These are phyloP conservation scores for Salminus brasiliensis DNA, from an alignment of 2,113 vertebrate genomes.

Conservation along the genomic window DNA sequence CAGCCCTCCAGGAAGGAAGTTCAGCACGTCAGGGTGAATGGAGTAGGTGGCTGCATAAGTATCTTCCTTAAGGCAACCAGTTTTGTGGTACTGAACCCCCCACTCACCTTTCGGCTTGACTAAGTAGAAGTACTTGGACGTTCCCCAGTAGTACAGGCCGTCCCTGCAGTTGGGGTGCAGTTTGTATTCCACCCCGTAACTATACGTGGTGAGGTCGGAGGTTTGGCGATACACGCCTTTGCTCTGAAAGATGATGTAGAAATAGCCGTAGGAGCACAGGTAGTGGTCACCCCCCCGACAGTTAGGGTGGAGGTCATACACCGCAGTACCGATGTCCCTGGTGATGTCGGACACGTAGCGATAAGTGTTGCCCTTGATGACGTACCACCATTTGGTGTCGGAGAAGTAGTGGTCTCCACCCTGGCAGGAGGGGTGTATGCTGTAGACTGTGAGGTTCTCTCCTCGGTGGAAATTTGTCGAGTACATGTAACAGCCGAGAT, in stretches of 20 bases:
- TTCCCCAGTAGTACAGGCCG: slow-evolving; percentile 12
- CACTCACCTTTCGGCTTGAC: neutral
- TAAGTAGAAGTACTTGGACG: neutral
- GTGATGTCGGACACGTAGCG: neutral
- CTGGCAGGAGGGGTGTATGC: slow-evolving; percentile 8
- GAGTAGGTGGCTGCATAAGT: neutral
- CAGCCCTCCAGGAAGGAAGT: slow-evolving; percentile 25
- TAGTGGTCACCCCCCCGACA: slow-evolving; percentile 8
- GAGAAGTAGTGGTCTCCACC: slow-evolving; percentile 25
- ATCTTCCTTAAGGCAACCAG: neutral
- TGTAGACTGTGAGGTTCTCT: neutral
- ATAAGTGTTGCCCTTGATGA: neutral
- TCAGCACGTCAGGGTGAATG: neutral
- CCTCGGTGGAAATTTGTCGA: neutral
- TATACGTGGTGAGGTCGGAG: neutral
- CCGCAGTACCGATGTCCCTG: neutral
- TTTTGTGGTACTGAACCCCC: neutral
- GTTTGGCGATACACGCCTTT: neutral
- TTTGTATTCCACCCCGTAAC: neutral
- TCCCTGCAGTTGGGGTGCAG: neutral
- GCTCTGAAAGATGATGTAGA: slow-evolving; percentile 3
- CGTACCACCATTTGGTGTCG: neutral
- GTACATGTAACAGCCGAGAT: slow-evolving; percentile 18
- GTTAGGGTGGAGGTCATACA: neutral
- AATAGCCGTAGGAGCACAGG: neutral